A percentile compares a stretch with the other conserved stretches of the same genome.
Conservation (phyloP, 2,113 vertebrate species). For the Clarias gariepinus region DNA sequence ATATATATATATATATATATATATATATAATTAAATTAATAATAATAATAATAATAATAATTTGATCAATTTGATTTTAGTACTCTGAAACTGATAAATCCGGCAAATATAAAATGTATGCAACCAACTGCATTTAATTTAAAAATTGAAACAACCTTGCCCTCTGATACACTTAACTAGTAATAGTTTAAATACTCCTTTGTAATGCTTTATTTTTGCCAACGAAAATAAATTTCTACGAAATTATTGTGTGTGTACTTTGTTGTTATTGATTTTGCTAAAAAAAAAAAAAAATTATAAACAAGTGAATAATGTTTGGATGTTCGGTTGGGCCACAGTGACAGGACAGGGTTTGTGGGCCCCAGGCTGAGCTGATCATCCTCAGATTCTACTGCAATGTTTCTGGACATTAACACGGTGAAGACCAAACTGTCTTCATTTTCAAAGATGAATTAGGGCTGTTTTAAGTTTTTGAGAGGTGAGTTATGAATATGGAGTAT, state of each 20-base stretch:
- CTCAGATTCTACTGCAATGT: neutral
- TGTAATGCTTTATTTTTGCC: neutral
- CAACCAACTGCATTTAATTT: neutral
- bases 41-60: neutral
- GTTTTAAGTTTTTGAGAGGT: neutral
- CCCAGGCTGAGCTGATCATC: neutral
- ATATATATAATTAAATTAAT: too few relatives aligned
- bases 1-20: too few relatives aligned
- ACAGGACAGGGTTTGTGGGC: neutral
- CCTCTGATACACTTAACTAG: neutral
- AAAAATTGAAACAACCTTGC: neutral
- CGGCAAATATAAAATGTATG: neutral
- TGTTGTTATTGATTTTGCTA: neutral
- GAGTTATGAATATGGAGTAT: neutral
- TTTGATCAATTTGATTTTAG: neutral
- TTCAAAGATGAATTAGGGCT: neutral
- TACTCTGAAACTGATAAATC: too few relatives aligned
- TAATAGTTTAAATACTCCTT: neutral
- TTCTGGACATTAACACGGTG: neutral
- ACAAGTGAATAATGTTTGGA: neutral
- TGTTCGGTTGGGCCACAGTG: neutral
- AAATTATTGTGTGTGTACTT: neutral
- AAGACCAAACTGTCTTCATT: neutral
- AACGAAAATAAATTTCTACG: neutral
- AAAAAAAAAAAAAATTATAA: too few relatives aligned